Evolutionary conservation across 2,113 vertebrate species (phyloP).

Genomic region (Zapus hudsonius): DNA sequence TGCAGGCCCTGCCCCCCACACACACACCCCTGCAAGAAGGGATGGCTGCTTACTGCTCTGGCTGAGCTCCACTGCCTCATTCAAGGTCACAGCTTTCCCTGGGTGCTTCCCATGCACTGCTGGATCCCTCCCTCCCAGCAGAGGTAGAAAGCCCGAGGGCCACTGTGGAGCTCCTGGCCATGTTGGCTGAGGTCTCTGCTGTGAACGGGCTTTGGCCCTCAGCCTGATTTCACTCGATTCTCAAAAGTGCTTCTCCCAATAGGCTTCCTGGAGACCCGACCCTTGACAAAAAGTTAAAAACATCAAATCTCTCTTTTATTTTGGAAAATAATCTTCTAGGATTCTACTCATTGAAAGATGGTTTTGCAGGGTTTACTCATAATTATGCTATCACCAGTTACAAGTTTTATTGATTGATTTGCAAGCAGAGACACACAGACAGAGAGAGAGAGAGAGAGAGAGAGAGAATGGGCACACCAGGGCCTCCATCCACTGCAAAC

Average conservation of each 20-base stretch:
- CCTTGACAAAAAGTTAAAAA: conserved; percentile 30
- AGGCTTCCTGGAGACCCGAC: background rate
- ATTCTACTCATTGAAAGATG: background rate
- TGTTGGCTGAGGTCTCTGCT: background rate
- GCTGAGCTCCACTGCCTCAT: background rate
- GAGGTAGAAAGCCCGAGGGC: background rate
- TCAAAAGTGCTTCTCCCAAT: background rate
- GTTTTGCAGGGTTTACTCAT: conserved; percentile 27
- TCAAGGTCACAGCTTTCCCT: background rate
- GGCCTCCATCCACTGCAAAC: too few relatives aligned
- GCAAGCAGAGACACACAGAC: too few relatives aligned
- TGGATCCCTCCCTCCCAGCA: background rate
- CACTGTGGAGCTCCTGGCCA: background rate
- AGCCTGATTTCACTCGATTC: background rate
- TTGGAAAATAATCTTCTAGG: background rate
- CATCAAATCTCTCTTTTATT: background rate
- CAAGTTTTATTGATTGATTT: too few relatives aligned
- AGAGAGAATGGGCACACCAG: too few relatives aligned
- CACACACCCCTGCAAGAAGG: background rate
- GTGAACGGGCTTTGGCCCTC: background rate
- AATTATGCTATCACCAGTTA: background rate
- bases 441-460: too few relatives aligned
- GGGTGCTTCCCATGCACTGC: background rate
- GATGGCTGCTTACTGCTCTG: background rate
- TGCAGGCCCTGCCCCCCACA: background rate